These are phyloP conservation scores for Pseudonaja textilis DNA, from an alignment of 2,113 vertebrate species.

Conservation along the genomic window DNA sequence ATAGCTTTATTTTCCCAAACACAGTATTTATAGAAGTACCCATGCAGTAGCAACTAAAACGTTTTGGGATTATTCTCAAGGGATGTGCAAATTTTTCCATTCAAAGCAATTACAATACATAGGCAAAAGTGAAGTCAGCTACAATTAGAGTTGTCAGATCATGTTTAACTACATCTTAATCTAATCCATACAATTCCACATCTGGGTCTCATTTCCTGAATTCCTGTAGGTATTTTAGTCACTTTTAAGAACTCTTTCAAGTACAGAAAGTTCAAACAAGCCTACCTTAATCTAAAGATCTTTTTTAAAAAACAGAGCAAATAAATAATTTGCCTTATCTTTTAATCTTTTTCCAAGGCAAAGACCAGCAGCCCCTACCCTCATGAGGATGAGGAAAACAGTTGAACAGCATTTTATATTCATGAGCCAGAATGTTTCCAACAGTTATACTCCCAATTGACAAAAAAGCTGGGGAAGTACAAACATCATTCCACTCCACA, in stretches of 20 bases:
- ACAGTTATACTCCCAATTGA: not conserved
- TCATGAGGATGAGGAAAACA: not conserved
- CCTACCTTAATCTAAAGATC: constrained; percentile 55
- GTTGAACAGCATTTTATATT: not conserved
- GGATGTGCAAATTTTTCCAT: constrained; percentile 46
- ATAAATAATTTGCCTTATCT: constrained; percentile 9
- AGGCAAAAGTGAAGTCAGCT: constrained; percentile 57
- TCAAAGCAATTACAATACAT: constrained; percentile 50
- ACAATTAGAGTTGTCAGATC: constrained; percentile 71
- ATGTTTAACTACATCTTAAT: constrained; percentile 65
- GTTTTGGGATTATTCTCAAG: constrained; percentile 36
- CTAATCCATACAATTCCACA: constrained; percentile 61
- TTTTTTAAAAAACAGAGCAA: constrained; percentile 24
- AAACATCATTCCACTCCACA: not conserved
- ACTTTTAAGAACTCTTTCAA: constrained; percentile 60
- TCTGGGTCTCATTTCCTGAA: constrained; percentile 66
- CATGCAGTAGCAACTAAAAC: constrained; percentile 50
- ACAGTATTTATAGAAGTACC: constrained; percentile 56
- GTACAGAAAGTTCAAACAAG: constrained; percentile 67
- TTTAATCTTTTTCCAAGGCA: constrained; percentile 48
- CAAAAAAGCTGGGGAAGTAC: not conserved
- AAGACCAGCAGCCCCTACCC: constrained; percentile 28
- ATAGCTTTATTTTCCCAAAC: constrained; percentile 65
- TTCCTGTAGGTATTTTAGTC: constrained; percentile 65
- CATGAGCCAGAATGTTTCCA: not conserved